Base-by-base conservation (phyloP, 2,888 invertebrate species). In the Leptopilina myrica region DNA sequence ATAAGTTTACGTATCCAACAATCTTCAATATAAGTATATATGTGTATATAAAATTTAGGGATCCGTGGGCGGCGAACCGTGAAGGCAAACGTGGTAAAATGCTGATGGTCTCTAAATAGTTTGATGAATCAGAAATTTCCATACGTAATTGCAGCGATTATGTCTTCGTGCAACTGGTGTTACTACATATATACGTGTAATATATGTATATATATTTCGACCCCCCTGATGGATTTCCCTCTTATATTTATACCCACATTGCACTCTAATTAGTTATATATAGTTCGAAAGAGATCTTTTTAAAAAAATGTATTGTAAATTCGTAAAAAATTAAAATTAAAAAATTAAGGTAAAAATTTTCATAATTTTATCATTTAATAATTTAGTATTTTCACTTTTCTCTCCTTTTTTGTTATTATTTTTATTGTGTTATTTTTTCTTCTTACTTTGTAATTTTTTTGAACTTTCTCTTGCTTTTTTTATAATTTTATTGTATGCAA, bases 121-220 rank as follows among this genome's bases (percentile, higher is more conserved):
- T 84, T 86, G 88, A 89, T 88, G 87, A 88, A 91, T 91, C 91
- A 89, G 88, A 84, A 88, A 91, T 91, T 91, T 90, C 87, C 91
- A 91, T 91, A 88, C 85, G 88, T 91, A 91, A 91, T 91, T 91
- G 89, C 86, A 84, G 85, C 90, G 88, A 90, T 91, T 89, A 90
- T 85, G 83, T 84, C 85, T 83, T 85, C 83, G 85, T 83, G 88
- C 90, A 91, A 91, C 90, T 91, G 91, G 87, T 89, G 87, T 85
- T 84, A 83, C 83, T 64, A 43, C 43, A 43, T 43, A 43, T 43
- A 8, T 43, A 43, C 8, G 7, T 43, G 7, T 43, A 43, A 43
- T 43, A 43, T 43, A 43, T 43, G 7, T 43, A 7, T 43, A 77
- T 78, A 49, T 49, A 77, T 78, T 73, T 76, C 40, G 49, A 80